Percentiles rank a stretch among this genome's conserved stretches.
Evolutionary conservation across 2,113 vertebrate species (phyloP).

Genomic region (Zosterops lateralis): DNA sequence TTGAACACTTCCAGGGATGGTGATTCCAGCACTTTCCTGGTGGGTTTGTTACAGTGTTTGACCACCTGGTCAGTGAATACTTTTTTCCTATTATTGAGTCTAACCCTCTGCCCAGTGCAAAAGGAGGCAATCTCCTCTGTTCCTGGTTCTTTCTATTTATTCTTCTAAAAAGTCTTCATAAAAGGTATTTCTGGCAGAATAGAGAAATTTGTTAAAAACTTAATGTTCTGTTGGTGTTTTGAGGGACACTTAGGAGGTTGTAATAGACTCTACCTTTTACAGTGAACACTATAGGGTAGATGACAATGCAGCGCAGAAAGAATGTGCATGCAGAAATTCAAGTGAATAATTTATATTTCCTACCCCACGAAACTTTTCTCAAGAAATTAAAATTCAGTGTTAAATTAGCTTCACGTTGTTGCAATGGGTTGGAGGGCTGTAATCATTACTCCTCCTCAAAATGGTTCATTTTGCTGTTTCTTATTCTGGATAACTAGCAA

Average conservation of each 20-base stretch:
- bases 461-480: neutral
- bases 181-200: neutral
- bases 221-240: neutral
- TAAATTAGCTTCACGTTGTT: neutral
- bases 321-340: neutral
- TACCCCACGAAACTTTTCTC: neutral
- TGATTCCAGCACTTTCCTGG: neutral
- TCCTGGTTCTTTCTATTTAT: neutral
- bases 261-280: neutral
- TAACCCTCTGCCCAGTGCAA: neutral
- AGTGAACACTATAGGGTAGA: neutral
- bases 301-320: neutral
- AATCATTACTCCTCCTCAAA: neutral
- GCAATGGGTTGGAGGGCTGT: neutral
- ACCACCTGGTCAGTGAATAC: neutral
- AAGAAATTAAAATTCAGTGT: neutral
- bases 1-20: neutral
- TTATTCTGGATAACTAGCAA: neutral
- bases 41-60: neutral
- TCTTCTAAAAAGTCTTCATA: neutral
- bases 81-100: neutral
- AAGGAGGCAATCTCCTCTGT: neutral
- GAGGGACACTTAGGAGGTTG: neutral
- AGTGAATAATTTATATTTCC: neutral
- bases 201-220: neutral